These are phyloP conservation scores for Polylopha cassiicola DNA, from an alignment of 2,888 invertebrate species.

Conservation along the genomic window DNA sequence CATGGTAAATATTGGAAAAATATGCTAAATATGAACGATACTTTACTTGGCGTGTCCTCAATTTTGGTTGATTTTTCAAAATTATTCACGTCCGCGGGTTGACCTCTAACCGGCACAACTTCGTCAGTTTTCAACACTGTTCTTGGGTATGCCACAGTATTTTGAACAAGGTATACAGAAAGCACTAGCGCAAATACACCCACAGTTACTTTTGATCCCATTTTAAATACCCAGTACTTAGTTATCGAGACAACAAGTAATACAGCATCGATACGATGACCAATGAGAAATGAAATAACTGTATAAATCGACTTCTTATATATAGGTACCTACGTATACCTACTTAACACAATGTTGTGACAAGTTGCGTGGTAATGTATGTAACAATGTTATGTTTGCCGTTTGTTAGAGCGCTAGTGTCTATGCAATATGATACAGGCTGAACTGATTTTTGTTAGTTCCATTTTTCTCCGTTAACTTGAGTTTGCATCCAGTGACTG, in stretches of 20 bases:
- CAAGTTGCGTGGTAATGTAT: slow-evolving; percentile 5
- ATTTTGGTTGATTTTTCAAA: slow-evolving; percentile 3
- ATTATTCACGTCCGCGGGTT: slow-evolving; percentile 1
- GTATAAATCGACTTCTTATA: no score
- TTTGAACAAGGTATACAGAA: slow-evolving; percentile 28
- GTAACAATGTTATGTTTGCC: slow-evolving; percentile 2
- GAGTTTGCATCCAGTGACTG: no score
- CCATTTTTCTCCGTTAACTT: slow-evolving; percentile 6
- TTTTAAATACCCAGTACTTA: no score
- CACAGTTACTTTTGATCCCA: slow-evolving; percentile 24
- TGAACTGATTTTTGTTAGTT: not conserved
- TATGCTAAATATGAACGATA: not conserved
- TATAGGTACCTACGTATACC: no score
- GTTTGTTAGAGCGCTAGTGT: slow-evolving; percentile 4
- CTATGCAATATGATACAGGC: not conserved
- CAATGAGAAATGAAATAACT: no score
- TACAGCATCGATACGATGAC: no score
- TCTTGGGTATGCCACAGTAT: slow-evolving; percentile 34
- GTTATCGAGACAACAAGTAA: no score
- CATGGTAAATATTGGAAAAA: no score
- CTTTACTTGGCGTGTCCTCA: slow-evolving; percentile 2
- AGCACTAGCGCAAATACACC: slow-evolving; percentile 28
- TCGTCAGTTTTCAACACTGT: slow-evolving; percentile 29
- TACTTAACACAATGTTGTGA: no score
- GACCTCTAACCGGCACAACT: slow-evolving; percentile 14